Evolutionary conservation across 2,888 invertebrate species (phyloP), one percentile per base, ranked within the genome.

Genomic region (Eupithecia vulgata): DNA sequence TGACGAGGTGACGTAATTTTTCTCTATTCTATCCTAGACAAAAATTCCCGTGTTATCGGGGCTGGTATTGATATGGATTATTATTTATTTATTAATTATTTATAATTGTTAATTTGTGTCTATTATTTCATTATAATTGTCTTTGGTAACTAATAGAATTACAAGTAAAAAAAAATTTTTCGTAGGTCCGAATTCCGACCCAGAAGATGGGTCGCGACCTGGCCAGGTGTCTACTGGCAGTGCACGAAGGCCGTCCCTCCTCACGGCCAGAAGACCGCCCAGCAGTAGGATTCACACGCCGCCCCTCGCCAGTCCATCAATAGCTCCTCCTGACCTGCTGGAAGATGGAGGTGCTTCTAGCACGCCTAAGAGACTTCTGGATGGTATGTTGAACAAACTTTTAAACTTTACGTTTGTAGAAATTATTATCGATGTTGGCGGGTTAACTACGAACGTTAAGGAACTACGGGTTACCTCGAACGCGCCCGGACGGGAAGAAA

Each of bases 311-410:
- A 96, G 97, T 70, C 94, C 96, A 34, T 92, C 95, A 48, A 95
- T 95, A 81, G 95, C 95, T 34, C 95, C 95, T 17, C 96, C 96
- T 71, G 96, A 96, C 82, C 90, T 96, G 2, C 90, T 97, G 81
- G 96, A 97, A 85, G 97, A 97, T 83, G 97, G 97, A 77, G 97
- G 97, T n/a, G 97, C 97, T 71, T 97, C 97, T 25, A 97, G 97
- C 81, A 97, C 97, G 48, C 97, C 97, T 72, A 96, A 96, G 84
- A 91, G 96, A 77, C 90, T 96, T 76, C 95, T 96, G 78, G 95
- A 95, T 78, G 95, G 95, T 95, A 92, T 91, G 71, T 61, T 21
- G 25, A 57, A 25, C 57, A 25, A 57, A 57, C 21, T 25, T 5
- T 57, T 52, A n/a, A n/a, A 48, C n/a, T 48, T 48, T 48, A 7